Evolutionary conservation across 2,797 vertebrate species (phyloP).

Genomic region (Mico argentatus): DNA sequence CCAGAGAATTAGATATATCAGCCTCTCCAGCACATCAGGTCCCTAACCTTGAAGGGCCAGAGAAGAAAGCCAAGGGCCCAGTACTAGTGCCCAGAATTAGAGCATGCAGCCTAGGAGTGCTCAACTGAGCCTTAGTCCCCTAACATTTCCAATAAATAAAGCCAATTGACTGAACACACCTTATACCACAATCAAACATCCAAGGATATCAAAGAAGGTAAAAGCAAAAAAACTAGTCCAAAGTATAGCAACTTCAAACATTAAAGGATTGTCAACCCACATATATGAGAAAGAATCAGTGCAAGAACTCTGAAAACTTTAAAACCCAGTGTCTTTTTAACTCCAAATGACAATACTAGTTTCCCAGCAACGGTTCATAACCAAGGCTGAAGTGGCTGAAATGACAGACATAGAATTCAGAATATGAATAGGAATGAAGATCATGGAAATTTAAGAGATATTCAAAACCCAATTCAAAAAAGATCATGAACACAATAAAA

Average conservation of each 20-base stretch:
- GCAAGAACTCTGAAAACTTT: background rate
- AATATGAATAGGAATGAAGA: background rate
- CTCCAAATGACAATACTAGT: no score
- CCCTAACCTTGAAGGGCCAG: background rate
- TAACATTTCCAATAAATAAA: background rate
- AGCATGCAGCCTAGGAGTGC: no score
- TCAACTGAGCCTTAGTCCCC: no score
- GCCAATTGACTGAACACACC: background rate
- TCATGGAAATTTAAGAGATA: background rate
- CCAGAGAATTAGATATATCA: no score
- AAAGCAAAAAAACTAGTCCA: background rate
- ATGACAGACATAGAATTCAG: background rate
- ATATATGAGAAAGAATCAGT: background rate
- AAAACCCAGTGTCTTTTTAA: background rate
- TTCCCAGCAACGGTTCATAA: background rate
- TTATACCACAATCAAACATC: background rate
- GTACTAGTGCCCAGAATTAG: no score
- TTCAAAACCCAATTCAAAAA: background rate
- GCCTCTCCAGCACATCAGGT: background rate
- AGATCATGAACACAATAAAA: background rate
- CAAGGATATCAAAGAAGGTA: background rate
- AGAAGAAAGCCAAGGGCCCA: background rate
- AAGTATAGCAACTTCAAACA: background rate
- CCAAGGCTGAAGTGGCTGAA: background rate
- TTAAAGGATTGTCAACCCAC: background rate